Conservation (phyloP, 2,797 vertebrate species). For the Premnoplex brunnescens region DNA sequence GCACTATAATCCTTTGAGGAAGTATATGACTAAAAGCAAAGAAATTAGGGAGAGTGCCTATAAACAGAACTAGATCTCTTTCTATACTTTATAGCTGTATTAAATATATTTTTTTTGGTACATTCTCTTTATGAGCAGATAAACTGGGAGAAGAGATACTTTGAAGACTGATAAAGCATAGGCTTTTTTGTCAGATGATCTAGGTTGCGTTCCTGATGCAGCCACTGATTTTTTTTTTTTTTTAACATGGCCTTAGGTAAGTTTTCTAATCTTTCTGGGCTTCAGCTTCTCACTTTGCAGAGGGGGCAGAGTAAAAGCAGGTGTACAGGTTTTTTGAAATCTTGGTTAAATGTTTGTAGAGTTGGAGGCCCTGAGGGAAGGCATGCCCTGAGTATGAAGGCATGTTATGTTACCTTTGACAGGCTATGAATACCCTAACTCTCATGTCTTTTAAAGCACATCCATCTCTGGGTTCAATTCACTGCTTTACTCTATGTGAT, state of each 20-base stretch:
- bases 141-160: not conserved
- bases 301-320: not conserved
- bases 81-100: not conserved
- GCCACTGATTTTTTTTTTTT: not conserved
- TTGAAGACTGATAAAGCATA: not conserved
- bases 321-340: not conserved
- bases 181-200: not conserved
- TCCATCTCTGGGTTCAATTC: not conserved
- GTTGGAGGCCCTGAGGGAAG: not conserved
- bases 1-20: not conserved
- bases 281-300: not conserved
- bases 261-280: not conserved
- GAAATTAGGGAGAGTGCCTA: not conserved
- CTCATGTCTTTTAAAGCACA: not conserved
- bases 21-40: not conserved
- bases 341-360: not conserved
- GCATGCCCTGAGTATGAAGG: not conserved
- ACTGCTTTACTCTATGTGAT: not conserved
- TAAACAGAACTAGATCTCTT: not conserved
- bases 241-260: not conserved
- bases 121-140: conserved; percentile 9
- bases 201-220: not conserved
- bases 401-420: not conserved
- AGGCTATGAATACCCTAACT: not conserved
- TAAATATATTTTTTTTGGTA: not conserved